Conservation (phyloP, 2,888 invertebrate species). For the Sympetrum striolatum region DNA sequence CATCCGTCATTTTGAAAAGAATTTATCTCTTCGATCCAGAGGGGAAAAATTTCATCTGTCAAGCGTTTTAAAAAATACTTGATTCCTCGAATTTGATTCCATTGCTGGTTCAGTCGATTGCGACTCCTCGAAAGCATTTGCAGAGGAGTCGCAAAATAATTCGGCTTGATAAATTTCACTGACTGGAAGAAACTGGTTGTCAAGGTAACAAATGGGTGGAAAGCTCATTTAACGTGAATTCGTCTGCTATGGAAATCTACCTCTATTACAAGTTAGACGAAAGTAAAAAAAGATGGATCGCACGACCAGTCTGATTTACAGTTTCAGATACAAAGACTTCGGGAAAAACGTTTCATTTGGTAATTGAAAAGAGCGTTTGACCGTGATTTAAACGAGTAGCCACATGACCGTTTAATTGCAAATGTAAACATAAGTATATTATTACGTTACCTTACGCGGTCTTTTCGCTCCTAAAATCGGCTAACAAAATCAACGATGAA, state of each 20-base stretch:
- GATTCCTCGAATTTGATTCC: background rate
- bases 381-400: too few species aligned
- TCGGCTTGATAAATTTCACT: background rate
- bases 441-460: too few species aligned
- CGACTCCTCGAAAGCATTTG: background rate
- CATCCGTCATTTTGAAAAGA: background rate
- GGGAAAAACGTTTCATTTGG: too few species aligned
- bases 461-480: too few species aligned
- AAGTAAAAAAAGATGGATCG: background rate
- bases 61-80: background rate
- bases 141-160: background rate
- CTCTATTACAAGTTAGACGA: background rate
- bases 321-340: too few species aligned
- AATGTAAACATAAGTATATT: too few species aligned
- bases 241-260: background rate
- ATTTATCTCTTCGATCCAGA: background rate
- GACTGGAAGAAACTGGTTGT: background rate
- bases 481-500: background rate
- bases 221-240: background rate
- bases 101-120: background rate
- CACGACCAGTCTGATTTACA: background rate
- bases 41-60: background rate
- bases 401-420: too few species aligned
- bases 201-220: background rate
- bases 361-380: too few species aligned